These are phyloP conservation scores for Schizotus pectinicornis DNA, from an alignment of 2,888 invertebrate species.

Conservation along the genomic window DNA sequence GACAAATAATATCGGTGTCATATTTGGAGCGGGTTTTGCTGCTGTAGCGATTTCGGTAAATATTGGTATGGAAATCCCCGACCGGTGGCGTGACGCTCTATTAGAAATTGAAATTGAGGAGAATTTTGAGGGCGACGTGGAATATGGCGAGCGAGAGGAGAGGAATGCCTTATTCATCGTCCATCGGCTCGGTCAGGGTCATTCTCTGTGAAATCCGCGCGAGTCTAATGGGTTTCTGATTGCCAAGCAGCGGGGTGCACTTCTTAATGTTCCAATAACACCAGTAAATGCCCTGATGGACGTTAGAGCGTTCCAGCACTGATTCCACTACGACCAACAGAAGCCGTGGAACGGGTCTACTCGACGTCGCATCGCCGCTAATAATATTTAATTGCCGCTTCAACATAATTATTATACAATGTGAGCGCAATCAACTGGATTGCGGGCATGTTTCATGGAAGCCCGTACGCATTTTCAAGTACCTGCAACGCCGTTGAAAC, in stretches of 20 bases:
- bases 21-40: constrained; percentile 10
- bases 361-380: no score
- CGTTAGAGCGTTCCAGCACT: constrained; percentile 23
- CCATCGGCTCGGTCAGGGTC: constrained; percentile 49
- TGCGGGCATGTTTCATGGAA: no score
- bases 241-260: constrained; percentile 48
- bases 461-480: no score
- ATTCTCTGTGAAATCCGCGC: constrained; percentile 49
- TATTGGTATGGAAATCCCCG: constrained; percentile 1
- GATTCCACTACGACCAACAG: constrained; percentile 10
- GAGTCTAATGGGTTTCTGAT: constrained; percentile 56
- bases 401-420: no score
- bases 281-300: constrained; percentile 31
- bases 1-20: constrained; percentile 29
- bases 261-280: constrained; percentile 40
- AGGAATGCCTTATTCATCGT: constrained; percentile 42
- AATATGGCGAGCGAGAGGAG: constrained; percentile 4
- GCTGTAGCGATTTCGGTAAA: background rate
- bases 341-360: constrained; percentile 6
- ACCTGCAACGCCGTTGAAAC: no score
- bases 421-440: no score
- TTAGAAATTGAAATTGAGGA: background rate
- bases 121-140: constrained; percentile 4
- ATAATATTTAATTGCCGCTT: no score
- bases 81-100: background rate